Evolutionary conservation across 1,140 invertebrate species (phyloP).

Genomic region (Pogonomyrmex barbatus): DNA sequence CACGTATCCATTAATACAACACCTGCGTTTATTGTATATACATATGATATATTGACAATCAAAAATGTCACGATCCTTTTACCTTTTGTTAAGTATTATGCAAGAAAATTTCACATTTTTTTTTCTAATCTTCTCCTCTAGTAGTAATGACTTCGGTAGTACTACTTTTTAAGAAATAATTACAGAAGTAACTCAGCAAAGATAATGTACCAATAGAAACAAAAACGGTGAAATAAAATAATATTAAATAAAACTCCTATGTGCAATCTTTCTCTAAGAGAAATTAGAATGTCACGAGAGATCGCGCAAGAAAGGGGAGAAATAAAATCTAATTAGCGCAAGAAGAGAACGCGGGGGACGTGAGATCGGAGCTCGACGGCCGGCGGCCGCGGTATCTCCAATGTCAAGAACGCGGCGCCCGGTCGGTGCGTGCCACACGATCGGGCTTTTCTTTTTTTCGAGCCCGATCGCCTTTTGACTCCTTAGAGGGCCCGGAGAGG

Average conservation of each 20-base stretch:
- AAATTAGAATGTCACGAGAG: conserved; percentile 14
- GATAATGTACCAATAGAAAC: neutral
- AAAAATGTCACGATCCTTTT: conserved; percentile 28
- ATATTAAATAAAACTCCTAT: neutral
- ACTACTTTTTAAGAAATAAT: neutral
- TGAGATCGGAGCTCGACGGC: neutral
- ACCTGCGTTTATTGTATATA: conserved; percentile 37
- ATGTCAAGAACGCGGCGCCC: conserved; percentile 71
- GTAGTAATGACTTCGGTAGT: neutral
- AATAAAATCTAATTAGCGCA: conserved; percentile 34
- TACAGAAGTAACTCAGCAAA: neutral
- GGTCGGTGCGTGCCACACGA: conserved; percentile 64
- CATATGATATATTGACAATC: conserved; percentile 19
- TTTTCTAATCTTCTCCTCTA: neutral
- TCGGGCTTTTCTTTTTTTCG: conserved; percentile 57
- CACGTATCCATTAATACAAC: conserved; percentile 58
- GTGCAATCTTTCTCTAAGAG: neutral
- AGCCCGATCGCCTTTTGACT: conserved; percentile 63
- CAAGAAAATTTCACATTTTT: neutral
- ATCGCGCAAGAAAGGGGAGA: neutral
- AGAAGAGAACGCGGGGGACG: conserved; percentile 10
- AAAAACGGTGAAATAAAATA: neutral
- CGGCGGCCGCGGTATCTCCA: conserved; percentile 25
- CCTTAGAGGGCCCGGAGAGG: conserved; percentile 26
- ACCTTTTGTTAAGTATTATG: neutral